Percentiles rank a stretch among this genome's conserved stretches.
phyloP scores from a whole-genome alignment of 2,797 vertebrate species.

The Pteropus rufus region DNA sequence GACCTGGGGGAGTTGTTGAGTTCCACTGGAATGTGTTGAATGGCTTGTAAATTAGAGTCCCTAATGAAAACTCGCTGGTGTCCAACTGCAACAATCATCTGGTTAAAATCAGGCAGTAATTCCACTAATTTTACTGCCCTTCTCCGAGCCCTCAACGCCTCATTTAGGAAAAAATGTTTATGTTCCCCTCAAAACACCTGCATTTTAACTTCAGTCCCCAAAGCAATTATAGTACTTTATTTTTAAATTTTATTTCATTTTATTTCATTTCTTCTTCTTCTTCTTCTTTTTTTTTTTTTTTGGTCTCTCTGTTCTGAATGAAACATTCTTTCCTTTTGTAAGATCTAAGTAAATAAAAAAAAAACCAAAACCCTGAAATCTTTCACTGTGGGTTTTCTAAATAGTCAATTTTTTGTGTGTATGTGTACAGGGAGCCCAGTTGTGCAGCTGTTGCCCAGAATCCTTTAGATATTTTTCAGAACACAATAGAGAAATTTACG shows the following conservation, averaged over 20 bases:
- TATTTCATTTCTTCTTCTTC: constrained; percentile 37
- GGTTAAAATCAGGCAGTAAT: constrained; percentile 99
- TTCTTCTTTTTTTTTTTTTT: background rate
- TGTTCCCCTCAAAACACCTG: constrained; percentile 96
- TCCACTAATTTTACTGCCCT: constrained; percentile 96
- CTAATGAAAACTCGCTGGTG: constrained; percentile 97
- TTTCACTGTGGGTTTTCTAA: constrained; percentile 62
- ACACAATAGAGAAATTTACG: constrained; percentile 78
- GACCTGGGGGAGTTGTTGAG: constrained; percentile 80
- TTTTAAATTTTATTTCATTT: constrained; percentile 64
- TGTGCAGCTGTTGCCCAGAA: constrained; percentile 72
- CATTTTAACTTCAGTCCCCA: constrained; percentile 87
- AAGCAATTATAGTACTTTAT: constrained; percentile 83
- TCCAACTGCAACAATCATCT: constrained; percentile 99
- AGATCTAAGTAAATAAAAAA: constrained; percentile 61
- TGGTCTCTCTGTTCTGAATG: constrained; percentile 76
- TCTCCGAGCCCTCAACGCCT: constrained; percentile 94
- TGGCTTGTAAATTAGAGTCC: constrained; percentile 98
- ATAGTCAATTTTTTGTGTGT: constrained; percentile 22
- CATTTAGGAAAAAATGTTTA: constrained; percentile 97
- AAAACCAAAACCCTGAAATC: constrained; percentile 51
- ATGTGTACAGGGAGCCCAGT: constrained; percentile 29
- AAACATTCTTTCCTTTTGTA: constrained; percentile 73
- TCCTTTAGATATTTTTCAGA: constrained; percentile 67
- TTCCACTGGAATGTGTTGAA: constrained; percentile 92